phyloP scores from a whole-genome alignment of 1,140 invertebrate genomes.

The Bombus terrestris region DNA sequence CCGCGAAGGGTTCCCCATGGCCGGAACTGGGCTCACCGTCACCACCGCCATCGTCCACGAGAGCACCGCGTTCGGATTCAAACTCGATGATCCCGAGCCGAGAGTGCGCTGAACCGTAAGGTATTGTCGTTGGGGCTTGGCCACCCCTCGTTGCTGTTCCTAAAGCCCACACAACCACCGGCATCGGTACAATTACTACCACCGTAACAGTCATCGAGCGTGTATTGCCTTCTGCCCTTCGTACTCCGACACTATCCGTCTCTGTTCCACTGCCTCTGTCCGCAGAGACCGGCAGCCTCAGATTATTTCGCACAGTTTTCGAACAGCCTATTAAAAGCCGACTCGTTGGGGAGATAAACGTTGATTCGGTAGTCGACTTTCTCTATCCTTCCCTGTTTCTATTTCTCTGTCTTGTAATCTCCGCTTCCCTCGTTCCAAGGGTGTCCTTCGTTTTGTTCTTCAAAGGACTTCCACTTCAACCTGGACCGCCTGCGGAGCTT shows the following conservation, averaged over 20 bases:
- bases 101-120: constrained; percentile 77
- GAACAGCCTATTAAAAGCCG: constrained; percentile 79
- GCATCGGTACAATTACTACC: constrained; percentile 40
- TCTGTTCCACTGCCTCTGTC: background rate
- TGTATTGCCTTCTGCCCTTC: constrained; percentile 28
- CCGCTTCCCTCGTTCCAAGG: background rate
- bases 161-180: constrained; percentile 51
- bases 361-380: constrained; percentile 72
- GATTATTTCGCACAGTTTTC: constrained; percentile 81
- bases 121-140: constrained; percentile 73
- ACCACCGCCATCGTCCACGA: constrained; percentile 60
- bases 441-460: constrained; percentile 18
- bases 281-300: constrained; percentile 35
- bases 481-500: constrained; percentile 25
- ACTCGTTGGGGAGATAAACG: constrained; percentile 79
- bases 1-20: constrained; percentile 41
- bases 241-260: background rate
- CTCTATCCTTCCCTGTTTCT: constrained; percentile 31
- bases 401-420: background rate
- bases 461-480: constrained; percentile 1
- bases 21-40: constrained; percentile 29
- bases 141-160: constrained; percentile 69
- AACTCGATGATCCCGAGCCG: constrained; percentile 71
- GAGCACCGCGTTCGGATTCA: constrained; percentile 69
- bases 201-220: constrained; percentile 28